Percentiles rank a stretch among this genome's conserved stretches.
These are phyloP conservation scores for Mylabris sibirica DNA, from an alignment of 2,888 invertebrate genomes.

Conservation along the genomic window DNA sequence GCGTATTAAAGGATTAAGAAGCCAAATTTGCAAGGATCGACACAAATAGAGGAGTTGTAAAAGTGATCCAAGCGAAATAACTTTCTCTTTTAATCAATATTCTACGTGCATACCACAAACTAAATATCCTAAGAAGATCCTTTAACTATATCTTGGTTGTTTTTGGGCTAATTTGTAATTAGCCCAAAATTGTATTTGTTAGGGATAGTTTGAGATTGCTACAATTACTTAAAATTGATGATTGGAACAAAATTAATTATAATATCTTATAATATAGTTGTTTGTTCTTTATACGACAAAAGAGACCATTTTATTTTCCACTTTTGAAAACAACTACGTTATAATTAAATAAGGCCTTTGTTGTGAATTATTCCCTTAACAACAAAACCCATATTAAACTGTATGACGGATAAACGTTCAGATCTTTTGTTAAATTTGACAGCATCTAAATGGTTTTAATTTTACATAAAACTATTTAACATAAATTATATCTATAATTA, in stretches of 20 bases:
- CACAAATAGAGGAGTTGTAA: too few species aligned
- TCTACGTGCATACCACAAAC: too few species aligned
- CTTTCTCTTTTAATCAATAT: too few species aligned
- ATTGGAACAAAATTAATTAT: not conserved
- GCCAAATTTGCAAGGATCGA: too few species aligned
- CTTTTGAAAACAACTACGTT: not conserved
- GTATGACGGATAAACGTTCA: not conserved
- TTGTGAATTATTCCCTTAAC: not conserved
- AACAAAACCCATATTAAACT: slow-evolving; percentile 9
- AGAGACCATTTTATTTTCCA: not conserved
- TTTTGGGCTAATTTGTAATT: too few species aligned
- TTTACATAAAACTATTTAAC: not conserved
- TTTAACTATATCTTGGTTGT: too few species aligned
- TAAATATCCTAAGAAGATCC: too few species aligned
- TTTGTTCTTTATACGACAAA: not conserved
- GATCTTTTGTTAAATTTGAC: not conserved
- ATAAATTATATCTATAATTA: slow-evolving; percentile 1
- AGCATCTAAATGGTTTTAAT: not conserved
- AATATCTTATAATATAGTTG: not conserved
- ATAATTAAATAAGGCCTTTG: slow-evolving; percentile 4
- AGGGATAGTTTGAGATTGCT: too few species aligned
- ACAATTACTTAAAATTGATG: not conserved
- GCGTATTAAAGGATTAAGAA: too few species aligned
- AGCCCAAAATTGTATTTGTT: too few species aligned
- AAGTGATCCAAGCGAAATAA: too few species aligned